Evolutionary conservation across 2,113 vertebrate genomes (phyloP).

Genomic region (Tupaia tana): DNA sequence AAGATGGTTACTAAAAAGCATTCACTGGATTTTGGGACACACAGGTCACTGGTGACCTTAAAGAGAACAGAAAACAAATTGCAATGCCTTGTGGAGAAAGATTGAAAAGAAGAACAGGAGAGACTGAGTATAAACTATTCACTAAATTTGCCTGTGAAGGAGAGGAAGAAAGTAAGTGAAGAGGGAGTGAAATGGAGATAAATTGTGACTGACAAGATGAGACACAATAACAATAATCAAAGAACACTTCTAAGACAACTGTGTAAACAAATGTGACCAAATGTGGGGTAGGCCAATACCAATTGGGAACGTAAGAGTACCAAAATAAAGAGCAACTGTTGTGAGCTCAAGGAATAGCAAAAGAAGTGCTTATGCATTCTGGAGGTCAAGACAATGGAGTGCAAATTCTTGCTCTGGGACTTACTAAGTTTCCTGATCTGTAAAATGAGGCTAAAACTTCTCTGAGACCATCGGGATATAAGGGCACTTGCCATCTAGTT

Average conservation of each 20-base stretch:
- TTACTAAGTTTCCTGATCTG: background rate
- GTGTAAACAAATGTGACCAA: background rate
- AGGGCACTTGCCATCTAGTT: background rate
- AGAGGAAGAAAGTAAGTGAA: background rate
- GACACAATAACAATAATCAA: background rate
- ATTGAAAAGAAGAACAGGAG: slow-evolving; percentile 15
- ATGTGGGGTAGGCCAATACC: background rate
- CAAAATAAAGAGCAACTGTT: background rate
- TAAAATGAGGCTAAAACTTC: background rate
- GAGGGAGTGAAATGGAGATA: background rate
- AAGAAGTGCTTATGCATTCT: background rate
- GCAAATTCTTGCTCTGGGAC: background rate
- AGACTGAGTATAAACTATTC: background rate
- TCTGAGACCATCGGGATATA: background rate
- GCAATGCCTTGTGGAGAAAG: background rate
- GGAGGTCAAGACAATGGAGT: background rate
- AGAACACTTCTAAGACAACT: background rate
- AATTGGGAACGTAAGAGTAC: too few species aligned
- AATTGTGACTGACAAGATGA: background rate
- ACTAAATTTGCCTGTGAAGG: background rate
- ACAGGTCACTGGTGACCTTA: background rate
- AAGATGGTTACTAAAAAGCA: background rate
- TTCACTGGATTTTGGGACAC: slow-evolving; percentile 29
- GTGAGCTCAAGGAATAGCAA: background rate
- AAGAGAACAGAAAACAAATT: slow-evolving; percentile 33